Percentiles rank a stretch among this genome's conserved stretches.
phyloP scores from a whole-genome alignment of 2,113 vertebrate genomes.

The Excalfactoria chinensis region DNA sequence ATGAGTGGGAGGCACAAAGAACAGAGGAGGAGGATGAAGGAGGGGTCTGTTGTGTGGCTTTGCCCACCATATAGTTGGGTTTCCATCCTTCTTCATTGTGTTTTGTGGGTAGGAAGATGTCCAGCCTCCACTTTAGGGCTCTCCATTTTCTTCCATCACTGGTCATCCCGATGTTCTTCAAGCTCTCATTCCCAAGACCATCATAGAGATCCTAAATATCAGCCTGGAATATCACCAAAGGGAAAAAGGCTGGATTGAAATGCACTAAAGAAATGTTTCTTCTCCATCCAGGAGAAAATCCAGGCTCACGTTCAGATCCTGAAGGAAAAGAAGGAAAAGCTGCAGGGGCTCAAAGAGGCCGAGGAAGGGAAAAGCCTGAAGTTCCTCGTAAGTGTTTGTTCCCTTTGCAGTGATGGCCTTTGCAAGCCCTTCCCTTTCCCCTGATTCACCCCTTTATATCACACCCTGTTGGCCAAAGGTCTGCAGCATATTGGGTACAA shows the following conservation, averaged over 20 bases:
- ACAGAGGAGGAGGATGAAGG: no score
- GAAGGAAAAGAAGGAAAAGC: slow-evolving; percentile 62
- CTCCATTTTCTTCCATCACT: no score
- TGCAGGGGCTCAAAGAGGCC: slow-evolving; percentile 42
- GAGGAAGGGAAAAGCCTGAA: slow-evolving; percentile 58
- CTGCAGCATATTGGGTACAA: neutral
- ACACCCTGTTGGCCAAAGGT: neutral
- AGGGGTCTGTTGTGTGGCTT: no score
- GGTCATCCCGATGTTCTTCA: no score
- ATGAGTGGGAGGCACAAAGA: no score
- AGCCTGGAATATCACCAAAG: neutral
- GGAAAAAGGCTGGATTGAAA: neutral
- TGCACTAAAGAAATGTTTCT: rapidly evolving
- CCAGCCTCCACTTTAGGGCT: no score
- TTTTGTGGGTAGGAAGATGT: no score
- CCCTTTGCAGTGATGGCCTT: neutral
- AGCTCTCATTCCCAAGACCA: neutral
- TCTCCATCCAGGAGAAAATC: slow-evolving; percentile 62
- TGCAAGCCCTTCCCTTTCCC: neutral
- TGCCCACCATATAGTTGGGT: no score
- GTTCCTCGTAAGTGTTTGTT: slow-evolving; percentile 18
- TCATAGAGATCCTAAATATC: neutral
- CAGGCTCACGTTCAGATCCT: slow-evolving; percentile 60
- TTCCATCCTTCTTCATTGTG: no score
- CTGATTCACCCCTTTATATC: rapidly evolving